Evolutionary conservation across 2,888 invertebrate genomes (phyloP).

Genomic region (Blastobasis lacticolella): DNA sequence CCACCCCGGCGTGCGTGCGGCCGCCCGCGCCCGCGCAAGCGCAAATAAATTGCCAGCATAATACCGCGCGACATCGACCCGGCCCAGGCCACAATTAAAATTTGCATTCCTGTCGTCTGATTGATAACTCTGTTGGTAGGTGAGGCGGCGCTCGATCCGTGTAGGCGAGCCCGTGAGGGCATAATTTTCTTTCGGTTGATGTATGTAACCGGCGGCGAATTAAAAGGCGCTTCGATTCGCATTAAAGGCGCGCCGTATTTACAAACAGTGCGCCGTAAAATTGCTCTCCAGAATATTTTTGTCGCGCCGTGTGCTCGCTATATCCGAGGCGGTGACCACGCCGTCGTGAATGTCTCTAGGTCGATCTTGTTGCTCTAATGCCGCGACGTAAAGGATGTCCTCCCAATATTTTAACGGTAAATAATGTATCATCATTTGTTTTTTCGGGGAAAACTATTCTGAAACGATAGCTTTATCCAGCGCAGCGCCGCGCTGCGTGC

Average conservation of each 20-base stretch:
- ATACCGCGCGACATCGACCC: constrained; percentile 49
- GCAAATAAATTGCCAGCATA: constrained; percentile 58
- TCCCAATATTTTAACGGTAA: constrained; percentile 30
- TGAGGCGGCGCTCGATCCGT: constrained; percentile 45
- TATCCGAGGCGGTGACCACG: too few species aligned
- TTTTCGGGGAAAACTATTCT: constrained; percentile 37
- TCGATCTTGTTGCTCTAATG: constrained; percentile 22
- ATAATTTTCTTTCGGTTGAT: constrained; percentile 10
- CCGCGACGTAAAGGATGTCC: constrained; percentile 23
- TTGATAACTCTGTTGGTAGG: constrained; percentile 58
- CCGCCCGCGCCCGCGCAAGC: constrained; percentile 34
- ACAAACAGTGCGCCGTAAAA: background rate
- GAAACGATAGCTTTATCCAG: constrained; percentile 44
- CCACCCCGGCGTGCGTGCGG: constrained; percentile 43
- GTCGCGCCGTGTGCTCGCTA: background rate
- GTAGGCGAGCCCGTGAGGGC: constrained; percentile 24
- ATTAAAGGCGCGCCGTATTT: background rate
- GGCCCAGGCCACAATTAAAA: constrained; percentile 57
- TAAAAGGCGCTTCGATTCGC: background rate
- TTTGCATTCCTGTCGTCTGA: constrained; percentile 64
- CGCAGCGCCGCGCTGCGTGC: constrained; percentile 37
- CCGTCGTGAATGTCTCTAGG: background rate
- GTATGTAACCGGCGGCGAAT: background rate
- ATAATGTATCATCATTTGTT: constrained; percentile 38
- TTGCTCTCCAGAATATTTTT: background rate